Evolutionary conservation across 2,888 invertebrate species (phyloP).

Genomic region (Lithophane socia): DNA sequence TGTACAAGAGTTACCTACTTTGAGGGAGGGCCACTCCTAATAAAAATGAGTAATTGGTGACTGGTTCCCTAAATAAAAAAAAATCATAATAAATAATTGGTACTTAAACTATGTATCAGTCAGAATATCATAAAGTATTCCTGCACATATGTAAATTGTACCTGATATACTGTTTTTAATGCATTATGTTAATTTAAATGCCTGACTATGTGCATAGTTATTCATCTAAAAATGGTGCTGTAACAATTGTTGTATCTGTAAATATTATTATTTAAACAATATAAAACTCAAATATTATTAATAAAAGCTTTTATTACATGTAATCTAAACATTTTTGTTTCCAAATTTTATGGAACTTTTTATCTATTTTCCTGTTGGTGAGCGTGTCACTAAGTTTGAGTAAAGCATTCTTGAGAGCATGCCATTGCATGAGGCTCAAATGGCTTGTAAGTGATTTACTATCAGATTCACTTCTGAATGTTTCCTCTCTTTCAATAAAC

Average conservation of each 20-base stretch:
- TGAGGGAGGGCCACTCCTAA: conserved; percentile 7
- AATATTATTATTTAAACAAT: conserved; percentile 73
- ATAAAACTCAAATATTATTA: conserved; percentile 66
- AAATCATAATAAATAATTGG: conserved; percentile 23
- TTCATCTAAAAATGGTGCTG: conserved; percentile 83
- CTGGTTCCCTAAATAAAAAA: conserved; percentile 15
- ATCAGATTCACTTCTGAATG: conserved; percentile 77
- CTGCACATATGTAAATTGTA: conserved; percentile 70
- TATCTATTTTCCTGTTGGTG: conserved; percentile 80
- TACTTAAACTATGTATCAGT: conserved; percentile 48
- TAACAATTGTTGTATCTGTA: conserved; percentile 74
- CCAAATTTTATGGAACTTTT: conserved; percentile 84
- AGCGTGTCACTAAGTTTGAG: conserved; percentile 74
- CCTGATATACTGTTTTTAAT: conserved; percentile 75
- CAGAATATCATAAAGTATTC: conserved; percentile 57
- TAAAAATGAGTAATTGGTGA: conserved; percentile 10
- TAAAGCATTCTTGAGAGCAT: conserved; percentile 83
- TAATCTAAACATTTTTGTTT: conserved; percentile 84
- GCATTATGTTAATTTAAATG: conserved; percentile 65
- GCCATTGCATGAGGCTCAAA: conserved; percentile 90
- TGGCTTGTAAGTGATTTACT: conserved; percentile 79
- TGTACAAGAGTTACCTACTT: conserved; percentile 26
- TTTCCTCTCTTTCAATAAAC: conserved; percentile 83
- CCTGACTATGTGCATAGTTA: conserved; percentile 64
- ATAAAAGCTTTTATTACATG: conserved; percentile 78